Evolutionary conservation across 2,113 vertebrate genomes (phyloP), one percentile per base, ranked within the genome.

Genomic region (Cryptomyrus ogoouensis): DNA sequence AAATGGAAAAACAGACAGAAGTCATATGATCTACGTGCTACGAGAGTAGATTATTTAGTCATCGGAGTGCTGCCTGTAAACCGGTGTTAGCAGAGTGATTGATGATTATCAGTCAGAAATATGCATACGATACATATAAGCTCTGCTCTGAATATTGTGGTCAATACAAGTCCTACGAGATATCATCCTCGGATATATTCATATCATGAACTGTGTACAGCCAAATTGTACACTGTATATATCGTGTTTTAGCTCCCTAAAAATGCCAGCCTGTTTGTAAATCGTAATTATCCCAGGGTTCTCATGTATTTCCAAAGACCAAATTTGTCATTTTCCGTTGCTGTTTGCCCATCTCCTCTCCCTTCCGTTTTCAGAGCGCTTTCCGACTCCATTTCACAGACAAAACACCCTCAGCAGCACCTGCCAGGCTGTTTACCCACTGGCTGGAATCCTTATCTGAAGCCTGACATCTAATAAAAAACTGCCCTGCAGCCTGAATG

Each of bases 341-440:
- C 9, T 50, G 83, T 87, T 77, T 9, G 46, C 66, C 90, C 49
- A n/a, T 39, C 46, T 53, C 49, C 88, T n/a, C 52, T 42, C 39
- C 77, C 62, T 88, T 70, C 62, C 62, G n/a, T 91, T 94, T 93
- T 93, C 90, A 91, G 90, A 94, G 93, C 93, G 93, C 94, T 94
- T 94, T 91, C 94, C 93, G 93, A 94, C 92, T 94, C 94, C 94
- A 94, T 96, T 95, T 95, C 94, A 94, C 92, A 94, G 94, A 95
- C 94, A 95, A 94, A 96, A 96, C 94, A 95, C 95, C 93, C 92
- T 95, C 92, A 94, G 93, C 95, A 95, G 93, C 94, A 94, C 93
- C 95, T 95, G 96, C 95, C 95, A 95, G 93, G 93, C 92, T 96
- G 95, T 94, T 95, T 95, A 95, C 95, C 94, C 94, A 95, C 91